Evolutionary conservation across 2,888 invertebrate genomes (phyloP), one percentile per base, ranked within the genome.

Genomic region (Mythimna vitellina): DNA sequence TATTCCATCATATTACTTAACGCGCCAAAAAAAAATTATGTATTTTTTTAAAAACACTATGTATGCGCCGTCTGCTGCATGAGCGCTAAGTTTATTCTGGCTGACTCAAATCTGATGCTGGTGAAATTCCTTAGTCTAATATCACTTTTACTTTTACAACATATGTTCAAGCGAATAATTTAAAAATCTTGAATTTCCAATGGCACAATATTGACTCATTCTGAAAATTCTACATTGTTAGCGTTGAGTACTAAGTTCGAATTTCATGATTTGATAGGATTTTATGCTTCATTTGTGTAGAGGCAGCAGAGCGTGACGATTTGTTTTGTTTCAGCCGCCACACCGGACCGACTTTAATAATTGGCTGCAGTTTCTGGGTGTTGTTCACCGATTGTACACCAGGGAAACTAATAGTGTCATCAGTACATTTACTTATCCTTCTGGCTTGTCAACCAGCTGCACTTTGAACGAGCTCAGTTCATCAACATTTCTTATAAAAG

Each of bases 151-250:
- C 22, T 38, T 8, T 60, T 38, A 38, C 22, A 38, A 12, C 17
- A 60, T 14, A 38, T 22, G 38, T 38, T 60, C 38, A 60, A 38
- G 4, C 60, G 8, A 57, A 57, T 35, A 14, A 58, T 35, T 29
- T 7, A 35, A 12, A 60, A 8, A 49, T 49, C 32, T 62, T 67
- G 20, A 20, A 49, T 51, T 67, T 63, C 35, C 20, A 49, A 62
- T 35, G 22, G 32, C 46, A 32, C 7, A 29, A 14, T 9, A 42
- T 22, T 42, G 46, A 20, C 8, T 22, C 20, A 62, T 62, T 22
- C 17, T 66, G 9, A 20, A 35, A 25, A 51, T 49, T 8, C 20
- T 3, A 51, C 9, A 63, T 35, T 20, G 25, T 49, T 67, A 35
- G 20, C 14, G 29, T 58, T 42, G 14, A 9, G 38, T 9, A 7